Evolutionary conservation across 1,140 invertebrate genomes (phyloP).

Genomic region (Drosophila sp.): DNA sequence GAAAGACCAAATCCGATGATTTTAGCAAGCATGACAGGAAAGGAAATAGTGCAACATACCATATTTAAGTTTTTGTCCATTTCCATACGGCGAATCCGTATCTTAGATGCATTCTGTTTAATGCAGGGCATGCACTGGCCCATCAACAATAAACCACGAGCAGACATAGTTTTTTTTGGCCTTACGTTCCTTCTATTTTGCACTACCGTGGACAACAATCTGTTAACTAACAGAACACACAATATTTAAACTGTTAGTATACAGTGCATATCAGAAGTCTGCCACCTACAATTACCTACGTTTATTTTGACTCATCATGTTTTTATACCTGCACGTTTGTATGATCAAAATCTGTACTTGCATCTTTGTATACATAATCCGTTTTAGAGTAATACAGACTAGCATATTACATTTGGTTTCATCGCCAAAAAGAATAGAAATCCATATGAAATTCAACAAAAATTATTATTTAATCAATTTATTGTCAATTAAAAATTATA

Average conservation of each 20-base stretch:
- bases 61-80: constrained; percentile 85
- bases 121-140: constrained; percentile 89
- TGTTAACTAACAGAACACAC: neutral
- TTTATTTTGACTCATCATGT: too few relatives aligned
- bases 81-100: constrained; percentile 88
- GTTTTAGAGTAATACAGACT: too few relatives aligned
- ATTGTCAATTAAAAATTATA: too few relatives aligned
- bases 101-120: constrained; percentile 90
- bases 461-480: too few relatives aligned
- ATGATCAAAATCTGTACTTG: too few relatives aligned
- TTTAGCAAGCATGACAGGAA: neutral
- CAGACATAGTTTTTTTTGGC: constrained; percentile 41
- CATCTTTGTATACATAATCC: too few relatives aligned
- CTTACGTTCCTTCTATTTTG: too few relatives aligned
- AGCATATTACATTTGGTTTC: too few relatives aligned
- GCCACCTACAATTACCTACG: too few relatives aligned
- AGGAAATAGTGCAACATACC: constrained; percentile 33
- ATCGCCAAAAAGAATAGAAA: too few relatives aligned
- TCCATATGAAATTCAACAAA: too few relatives aligned
- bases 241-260: neutral
- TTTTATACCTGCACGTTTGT: too few relatives aligned
- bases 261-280: neutral
- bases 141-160: constrained; percentile 84
- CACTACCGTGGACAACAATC: neutral
- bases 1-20: constrained; percentile 71